Evolutionary conservation across 2,797 vertebrate species (phyloP).

Genomic region (Aeoliscus strigatus): DNA sequence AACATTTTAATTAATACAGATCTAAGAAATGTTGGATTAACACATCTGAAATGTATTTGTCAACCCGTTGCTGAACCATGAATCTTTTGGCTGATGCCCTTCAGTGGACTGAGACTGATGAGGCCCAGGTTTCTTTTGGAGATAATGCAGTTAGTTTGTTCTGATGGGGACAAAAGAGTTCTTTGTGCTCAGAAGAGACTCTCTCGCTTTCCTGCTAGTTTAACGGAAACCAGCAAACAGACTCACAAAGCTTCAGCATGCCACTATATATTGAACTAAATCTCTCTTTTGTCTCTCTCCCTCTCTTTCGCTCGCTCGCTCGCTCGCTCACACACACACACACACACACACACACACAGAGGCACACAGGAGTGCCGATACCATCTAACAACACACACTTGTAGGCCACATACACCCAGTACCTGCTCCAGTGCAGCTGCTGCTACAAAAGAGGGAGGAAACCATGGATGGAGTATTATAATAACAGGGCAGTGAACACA

Average conservation of each 20-base stretch:
- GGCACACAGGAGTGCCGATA: conserved; percentile 62
- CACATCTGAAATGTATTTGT: too few relatives aligned
- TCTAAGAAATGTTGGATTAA: too few relatives aligned
- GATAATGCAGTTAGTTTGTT: conserved; percentile 54
- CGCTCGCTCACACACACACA: conserved; percentile 34
- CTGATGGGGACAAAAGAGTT: conserved; percentile 41
- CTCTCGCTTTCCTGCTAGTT: conserved; percentile 42
- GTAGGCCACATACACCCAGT: conserved; percentile 67
- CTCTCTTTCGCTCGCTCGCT: conserved; percentile 8
- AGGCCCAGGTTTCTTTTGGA: conserved; percentile 49
- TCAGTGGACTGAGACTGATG: conserved; percentile 35
- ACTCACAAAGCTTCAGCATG: conserved; percentile 25
- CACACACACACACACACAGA: conserved; percentile 12
- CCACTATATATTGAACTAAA: conserved; percentile 13
- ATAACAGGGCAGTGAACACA: conserved; percentile 62
- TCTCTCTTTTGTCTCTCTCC: conserved; percentile 22
- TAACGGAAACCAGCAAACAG: conserved; percentile 26
- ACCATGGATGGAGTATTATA: conserved; percentile 65
- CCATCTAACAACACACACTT: conserved; percentile 72
- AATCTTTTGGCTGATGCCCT: too few relatives aligned
- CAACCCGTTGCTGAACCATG: too few relatives aligned
- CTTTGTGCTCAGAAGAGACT: conserved; percentile 43
- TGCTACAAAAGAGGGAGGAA: conserved; percentile 75
- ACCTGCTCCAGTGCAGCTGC: conserved; percentile 80
- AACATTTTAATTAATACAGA: neutral